Evolutionary conservation across 2,888 invertebrate species (phyloP).

Genomic region (Bellardia pandia): DNA sequence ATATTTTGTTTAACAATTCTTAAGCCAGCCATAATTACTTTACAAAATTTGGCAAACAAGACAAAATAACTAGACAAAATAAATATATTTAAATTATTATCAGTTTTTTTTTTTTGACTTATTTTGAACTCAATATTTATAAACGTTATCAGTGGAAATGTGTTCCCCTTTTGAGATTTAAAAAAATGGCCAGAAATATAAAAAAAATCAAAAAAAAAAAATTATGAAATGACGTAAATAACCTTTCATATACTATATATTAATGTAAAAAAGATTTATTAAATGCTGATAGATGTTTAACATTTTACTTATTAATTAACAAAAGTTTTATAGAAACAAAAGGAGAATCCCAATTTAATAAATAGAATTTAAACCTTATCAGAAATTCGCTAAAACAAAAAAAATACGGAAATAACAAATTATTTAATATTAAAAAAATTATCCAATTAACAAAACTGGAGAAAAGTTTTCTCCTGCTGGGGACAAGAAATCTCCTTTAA

Average conservation of each 20-base stretch:
- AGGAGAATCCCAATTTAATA: background rate
- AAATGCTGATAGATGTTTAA: background rate
- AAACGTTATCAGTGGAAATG: background rate
- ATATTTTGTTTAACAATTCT: too few relatives aligned
- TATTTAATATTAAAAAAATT: too few relatives aligned
- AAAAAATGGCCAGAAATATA: background rate
- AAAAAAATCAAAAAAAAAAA: too few relatives aligned
- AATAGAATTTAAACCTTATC: background rate
- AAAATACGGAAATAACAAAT: background rate
- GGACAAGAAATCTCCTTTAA: too few relatives aligned
- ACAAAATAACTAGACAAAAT: background rate
- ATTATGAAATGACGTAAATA: slow-evolving; percentile 11
- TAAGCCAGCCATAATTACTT: too few relatives aligned
- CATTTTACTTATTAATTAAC: background rate
- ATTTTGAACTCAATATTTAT: background rate
- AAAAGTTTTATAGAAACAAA: background rate
- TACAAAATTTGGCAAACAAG: too few relatives aligned
- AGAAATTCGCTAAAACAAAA: background rate
- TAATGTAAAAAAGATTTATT: background rate
- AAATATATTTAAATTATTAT: background rate
- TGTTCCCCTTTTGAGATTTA: background rate
- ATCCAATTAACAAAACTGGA: too few relatives aligned
- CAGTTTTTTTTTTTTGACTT: background rate
- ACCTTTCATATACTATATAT: background rate
- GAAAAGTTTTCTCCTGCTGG: too few relatives aligned